phyloP scores from a whole-genome alignment of 2,113 vertebrate genomes.

The Perca fluviatilis region DNA sequence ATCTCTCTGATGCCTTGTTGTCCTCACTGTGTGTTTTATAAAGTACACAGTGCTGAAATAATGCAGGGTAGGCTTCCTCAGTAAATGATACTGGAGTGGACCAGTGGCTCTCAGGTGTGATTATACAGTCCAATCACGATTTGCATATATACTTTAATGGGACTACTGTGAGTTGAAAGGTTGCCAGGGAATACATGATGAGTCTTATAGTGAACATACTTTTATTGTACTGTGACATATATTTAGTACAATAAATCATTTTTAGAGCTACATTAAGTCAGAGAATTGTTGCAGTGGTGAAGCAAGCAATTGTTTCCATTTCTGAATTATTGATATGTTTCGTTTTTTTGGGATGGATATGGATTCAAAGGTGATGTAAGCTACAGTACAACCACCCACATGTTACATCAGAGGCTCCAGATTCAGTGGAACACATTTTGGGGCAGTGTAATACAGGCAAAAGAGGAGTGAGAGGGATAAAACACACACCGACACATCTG shows the following conservation, averaged over 20 bases:
- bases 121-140: conserved; percentile 14
- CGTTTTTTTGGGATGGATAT: conserved; percentile 15
- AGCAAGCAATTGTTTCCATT: conserved; percentile 2
- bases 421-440: conserved; percentile 19
- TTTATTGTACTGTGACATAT: conserved; percentile 14
- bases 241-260: neutral
- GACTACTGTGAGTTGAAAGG: conserved; percentile 12
- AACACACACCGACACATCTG: neutral
- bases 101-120: conserved; percentile 3
- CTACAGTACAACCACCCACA: conserved; percentile 52
- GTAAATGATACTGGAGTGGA: neutral
- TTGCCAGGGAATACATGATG: neutral
- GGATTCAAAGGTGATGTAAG: conserved; percentile 52
- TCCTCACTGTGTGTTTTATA: neutral
- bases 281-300: neutral
- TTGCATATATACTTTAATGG: conserved; percentile 18
- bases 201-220: too few relatives aligned
- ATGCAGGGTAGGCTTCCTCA: neutral
- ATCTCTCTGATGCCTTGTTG: conserved; percentile 22
- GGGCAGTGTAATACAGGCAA: neutral
- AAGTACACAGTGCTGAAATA: neutral
- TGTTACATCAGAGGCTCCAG: conserved; percentile 47
- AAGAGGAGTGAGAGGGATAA: conserved; percentile 8
- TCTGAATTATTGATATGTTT: conserved; percentile 48
- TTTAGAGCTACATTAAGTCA: neutral